Evolutionary conservation across 2,797 vertebrate genomes (phyloP).

Genomic region (Rachycentron canadum): DNA sequence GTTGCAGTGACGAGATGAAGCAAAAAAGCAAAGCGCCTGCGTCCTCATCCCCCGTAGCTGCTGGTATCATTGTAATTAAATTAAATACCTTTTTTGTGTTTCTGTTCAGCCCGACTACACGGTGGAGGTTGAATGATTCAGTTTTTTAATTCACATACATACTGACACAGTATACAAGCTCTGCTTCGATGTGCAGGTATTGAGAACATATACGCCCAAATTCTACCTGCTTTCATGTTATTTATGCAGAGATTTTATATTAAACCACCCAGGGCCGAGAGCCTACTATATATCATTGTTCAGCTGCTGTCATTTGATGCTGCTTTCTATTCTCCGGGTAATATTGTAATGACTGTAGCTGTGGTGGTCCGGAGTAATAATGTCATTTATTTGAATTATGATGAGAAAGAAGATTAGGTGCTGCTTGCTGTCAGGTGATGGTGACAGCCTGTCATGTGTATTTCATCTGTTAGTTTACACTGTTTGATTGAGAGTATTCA

Average conservation of each 20-base stretch:
- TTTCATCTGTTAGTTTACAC: conserved; percentile 11
- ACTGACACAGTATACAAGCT: conserved; percentile 16
- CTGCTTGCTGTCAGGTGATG: conserved; percentile 38
- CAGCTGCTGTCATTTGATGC: conserved; percentile 34
- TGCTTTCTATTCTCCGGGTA: conserved; percentile 23
- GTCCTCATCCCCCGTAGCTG: background rate
- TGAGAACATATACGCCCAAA: background rate
- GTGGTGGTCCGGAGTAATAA: conserved; percentile 38
- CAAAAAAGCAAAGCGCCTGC: too few species aligned
- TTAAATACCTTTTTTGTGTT: background rate
- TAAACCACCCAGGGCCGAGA: conserved; percentile 6
- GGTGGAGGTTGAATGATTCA: background rate
- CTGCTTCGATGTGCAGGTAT: too few species aligned
- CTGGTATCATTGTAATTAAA: background rate
- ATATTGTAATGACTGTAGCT: conserved; percentile 35
- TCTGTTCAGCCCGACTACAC: background rate
- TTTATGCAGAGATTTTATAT: conserved; percentile 37
- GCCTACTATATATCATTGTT: conserved; percentile 37
- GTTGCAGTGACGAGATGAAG: background rate
- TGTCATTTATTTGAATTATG: conserved; percentile 62
- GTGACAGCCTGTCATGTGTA: conserved; percentile 22
- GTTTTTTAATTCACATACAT: conserved; percentile 15
- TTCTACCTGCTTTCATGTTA: background rate
- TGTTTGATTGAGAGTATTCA: conserved; percentile 10
- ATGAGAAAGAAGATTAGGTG: conserved; percentile 27